Conservation (phyloP, 2,113 vertebrate species). For the Rhabdomys dilectus region DNA sequence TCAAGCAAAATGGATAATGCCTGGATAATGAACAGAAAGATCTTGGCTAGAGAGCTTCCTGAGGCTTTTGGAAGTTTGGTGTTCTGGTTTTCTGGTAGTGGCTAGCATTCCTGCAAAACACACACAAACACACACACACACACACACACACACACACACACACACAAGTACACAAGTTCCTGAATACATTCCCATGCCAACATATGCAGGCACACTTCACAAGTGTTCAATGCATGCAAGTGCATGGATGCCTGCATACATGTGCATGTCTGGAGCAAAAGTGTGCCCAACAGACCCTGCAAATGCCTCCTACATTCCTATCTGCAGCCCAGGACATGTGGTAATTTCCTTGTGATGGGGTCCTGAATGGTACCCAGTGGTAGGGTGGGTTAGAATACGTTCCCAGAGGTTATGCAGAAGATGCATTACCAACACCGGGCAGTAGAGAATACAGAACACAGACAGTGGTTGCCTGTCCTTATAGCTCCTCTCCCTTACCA, state of each 20-base stretch:
- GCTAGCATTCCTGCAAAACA: not conserved
- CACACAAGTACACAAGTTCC: too few species aligned
- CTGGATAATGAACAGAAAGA: not conserved
- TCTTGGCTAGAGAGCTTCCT: not conserved
- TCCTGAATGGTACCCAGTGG: not conserved
- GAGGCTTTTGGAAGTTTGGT: not conserved
- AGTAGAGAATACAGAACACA: not conserved
- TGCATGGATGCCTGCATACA: not conserved
- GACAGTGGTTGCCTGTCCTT: too few species aligned
- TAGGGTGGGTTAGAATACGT: not conserved
- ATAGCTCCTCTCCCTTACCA: not conserved
- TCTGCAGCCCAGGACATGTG: not conserved
- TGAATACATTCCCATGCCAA: too few species aligned
- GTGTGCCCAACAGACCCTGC: not conserved
- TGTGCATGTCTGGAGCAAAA: not conserved
- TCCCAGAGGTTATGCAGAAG: not conserved
- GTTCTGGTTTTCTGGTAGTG: not conserved
- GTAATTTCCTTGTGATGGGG: not conserved
- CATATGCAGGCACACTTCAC: not conserved
- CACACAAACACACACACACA: not conserved
- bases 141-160: not conserved
- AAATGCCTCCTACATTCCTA: not conserved
- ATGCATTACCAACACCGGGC: too few species aligned
- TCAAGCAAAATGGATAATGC: fast-evolving
- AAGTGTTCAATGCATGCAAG: not conserved